phyloP scores from a whole-genome alignment of 2,888 invertebrate species.

The Sphaeridia pumilis region DNA sequence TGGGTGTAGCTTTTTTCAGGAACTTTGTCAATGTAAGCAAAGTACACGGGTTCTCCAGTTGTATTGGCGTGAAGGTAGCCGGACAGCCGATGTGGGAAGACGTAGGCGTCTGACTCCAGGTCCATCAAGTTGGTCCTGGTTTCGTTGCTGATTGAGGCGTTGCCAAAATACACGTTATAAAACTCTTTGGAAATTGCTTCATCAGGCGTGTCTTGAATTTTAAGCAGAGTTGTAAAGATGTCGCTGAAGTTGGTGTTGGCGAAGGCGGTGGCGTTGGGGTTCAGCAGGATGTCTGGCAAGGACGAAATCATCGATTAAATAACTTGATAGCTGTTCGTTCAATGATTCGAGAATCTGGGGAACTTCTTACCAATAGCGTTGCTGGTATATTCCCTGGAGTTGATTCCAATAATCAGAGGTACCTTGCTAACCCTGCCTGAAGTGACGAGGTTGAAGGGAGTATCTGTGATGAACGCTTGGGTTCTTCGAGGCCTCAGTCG shows the following conservation, averaged over 20 bases:
- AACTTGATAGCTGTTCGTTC: too few relatives aligned
- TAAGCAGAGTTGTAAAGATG: not conserved
- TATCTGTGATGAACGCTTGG: not conserved
- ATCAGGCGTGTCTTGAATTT: constrained; percentile 1
- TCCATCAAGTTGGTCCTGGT: not conserved
- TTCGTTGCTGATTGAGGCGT: not conserved
- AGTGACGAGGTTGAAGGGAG: constrained; percentile 3
- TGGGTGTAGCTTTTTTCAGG: constrained; percentile 4
- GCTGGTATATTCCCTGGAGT: constrained; percentile 1
- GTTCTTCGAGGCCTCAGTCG: too few relatives aligned
- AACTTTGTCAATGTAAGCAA: constrained; percentile 4
- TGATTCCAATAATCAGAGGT: constrained; percentile 7
- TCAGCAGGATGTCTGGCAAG: not conserved
- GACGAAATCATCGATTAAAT: too few relatives aligned
- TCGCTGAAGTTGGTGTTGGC: constrained; percentile 2
- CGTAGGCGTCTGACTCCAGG: not conserved
- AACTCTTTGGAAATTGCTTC: not conserved
- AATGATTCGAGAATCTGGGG: not conserved
- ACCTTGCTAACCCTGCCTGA: not conserved
- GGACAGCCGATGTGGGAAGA: not conserved
- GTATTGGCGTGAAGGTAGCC: not conserved
- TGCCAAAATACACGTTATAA: constrained; percentile 5
- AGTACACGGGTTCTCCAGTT: constrained; percentile 4
- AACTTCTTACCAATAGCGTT: not conserved
- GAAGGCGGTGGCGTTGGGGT: not conserved